Base-by-base conservation (phyloP, 2,113 vertebrate genomes). In the Ailuropoda melanoleuca region DNA sequence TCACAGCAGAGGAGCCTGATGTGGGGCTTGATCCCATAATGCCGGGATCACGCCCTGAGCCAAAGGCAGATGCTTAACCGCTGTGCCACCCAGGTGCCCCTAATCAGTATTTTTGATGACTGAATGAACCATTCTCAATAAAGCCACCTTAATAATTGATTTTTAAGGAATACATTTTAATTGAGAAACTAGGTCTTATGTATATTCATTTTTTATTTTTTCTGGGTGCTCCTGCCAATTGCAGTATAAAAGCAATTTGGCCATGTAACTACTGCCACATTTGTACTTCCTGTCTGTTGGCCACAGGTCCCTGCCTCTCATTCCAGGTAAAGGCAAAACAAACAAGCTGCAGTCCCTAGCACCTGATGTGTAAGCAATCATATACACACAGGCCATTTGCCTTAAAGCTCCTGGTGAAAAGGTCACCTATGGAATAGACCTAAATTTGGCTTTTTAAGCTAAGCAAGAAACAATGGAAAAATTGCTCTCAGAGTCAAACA, bases 141-240 rank as follows among this genome's bases (percentile, higher is more conserved):
- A 72, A 77, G 31, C 17, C 24, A 43, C 43, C 66, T 92, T 46
- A 77, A 43, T 82, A 43, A 55, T 24, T 37, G 55, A 77, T n/a
- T n/a, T 97, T 77, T 62, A 95, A 74, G 53, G 19, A 60, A 68
- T 81, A 18, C n/a, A 55, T 95, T 90, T 95, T 90, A 72, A 88
- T 55, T 29, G 17, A 6, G 37, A 85, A 66, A 64, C 82, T 93
- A 21, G 70, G 23, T 39, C 66, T 83, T 46, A 55, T 2, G 43
- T 21, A 39, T 72, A 58, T 64, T 84, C 43, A 55, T 18, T 80
- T 93, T 90, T 84, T 12, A 46, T 23, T 62, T 95, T 96, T 72
- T 93, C n/a, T 89, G 46, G 55, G n/a, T 75, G 37, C 5, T 87
- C 43, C 43, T 18, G 1, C 56, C 58, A 90, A 10, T 80, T 66